Conservation (phyloP, 2,113 vertebrate genomes). For the Pogonocichla stellata region DNA sequence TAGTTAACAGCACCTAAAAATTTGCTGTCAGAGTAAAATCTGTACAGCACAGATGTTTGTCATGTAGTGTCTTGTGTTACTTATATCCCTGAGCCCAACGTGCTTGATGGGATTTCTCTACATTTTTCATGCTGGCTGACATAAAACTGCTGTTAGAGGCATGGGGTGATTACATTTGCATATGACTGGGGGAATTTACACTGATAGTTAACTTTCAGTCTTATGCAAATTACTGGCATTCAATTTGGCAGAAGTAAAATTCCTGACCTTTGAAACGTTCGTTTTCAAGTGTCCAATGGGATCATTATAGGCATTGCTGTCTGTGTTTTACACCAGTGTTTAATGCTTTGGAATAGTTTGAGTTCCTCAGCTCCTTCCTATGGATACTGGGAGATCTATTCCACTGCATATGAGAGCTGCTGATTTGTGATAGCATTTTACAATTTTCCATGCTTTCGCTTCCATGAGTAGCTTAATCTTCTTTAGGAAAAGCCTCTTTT, state of each 20-base stretch:
- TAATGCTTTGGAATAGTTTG: constrained; percentile 11
- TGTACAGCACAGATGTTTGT: constrained; percentile 48
- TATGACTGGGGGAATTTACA: constrained; percentile 72
- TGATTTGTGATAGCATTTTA: constrained; percentile 20
- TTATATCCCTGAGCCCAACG: constrained; percentile 49
- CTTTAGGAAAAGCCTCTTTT: constrained; percentile 37
- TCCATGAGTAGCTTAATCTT: not conserved
- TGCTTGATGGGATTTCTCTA: constrained; percentile 63
- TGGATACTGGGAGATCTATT: constrained; percentile 4
- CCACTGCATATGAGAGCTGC: not conserved
- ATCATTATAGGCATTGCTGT: constrained; percentile 62
- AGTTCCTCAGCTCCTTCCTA: constrained; percentile 6
- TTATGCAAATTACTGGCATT: constrained; percentile 76
- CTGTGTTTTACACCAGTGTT: constrained; percentile 55
- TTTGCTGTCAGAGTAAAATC: constrained; percentile 35
- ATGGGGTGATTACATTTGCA: constrained; percentile 73
- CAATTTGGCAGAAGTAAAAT: constrained; percentile 75
- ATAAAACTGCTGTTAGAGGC: constrained; percentile 35
- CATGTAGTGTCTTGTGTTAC: not conserved
- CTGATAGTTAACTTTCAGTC: constrained; percentile 76
- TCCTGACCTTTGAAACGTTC: constrained; percentile 82
- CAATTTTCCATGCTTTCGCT: not conserved
- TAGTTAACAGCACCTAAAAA: constrained; percentile 12
- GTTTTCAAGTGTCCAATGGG: constrained; percentile 57
- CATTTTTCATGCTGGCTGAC: constrained; percentile 48